Evolutionary conservation across 2,888 invertebrate species (phyloP).

Genomic region (Pemphredon lugubris): DNA sequence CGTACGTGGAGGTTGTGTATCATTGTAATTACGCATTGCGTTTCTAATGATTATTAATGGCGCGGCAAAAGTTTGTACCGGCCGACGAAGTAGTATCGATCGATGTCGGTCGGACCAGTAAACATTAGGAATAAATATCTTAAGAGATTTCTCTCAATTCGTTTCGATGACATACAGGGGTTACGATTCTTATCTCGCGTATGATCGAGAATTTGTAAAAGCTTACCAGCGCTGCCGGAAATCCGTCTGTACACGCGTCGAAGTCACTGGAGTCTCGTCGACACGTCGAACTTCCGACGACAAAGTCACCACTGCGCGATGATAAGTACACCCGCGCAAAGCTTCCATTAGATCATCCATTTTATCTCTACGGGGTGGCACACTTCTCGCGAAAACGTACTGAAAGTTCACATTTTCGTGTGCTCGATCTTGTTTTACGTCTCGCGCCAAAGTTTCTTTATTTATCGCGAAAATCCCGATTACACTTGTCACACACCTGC

Average conservation of each 20-base stretch:
- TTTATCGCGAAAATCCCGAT: background rate
- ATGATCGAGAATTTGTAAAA: background rate
- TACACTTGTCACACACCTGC: conserved; percentile 12
- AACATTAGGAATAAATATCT: background rate
- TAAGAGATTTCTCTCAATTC: background rate
- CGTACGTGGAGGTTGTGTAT: conserved; percentile 12
- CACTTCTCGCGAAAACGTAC: no score
- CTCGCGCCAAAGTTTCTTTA: background rate
- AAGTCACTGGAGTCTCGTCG: conserved; percentile 50
- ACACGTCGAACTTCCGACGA: conserved; percentile 14
- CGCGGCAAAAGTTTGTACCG: background rate
- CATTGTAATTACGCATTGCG: conserved; percentile 10
- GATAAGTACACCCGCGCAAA: conserved; percentile 2
- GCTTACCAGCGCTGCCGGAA: conserved; percentile 46
- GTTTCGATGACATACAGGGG: background rate
- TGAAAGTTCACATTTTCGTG: background rate
- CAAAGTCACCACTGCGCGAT: conserved; percentile 27
- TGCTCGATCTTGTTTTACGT: background rate
- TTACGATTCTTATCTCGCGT: no score
- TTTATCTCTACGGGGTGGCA: no score
- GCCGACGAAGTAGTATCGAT: background rate
- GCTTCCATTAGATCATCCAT: background rate
- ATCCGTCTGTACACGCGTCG: conserved; percentile 51
- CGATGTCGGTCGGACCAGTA: background rate
- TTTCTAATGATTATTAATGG: conserved; percentile 1